phyloP scores from a whole-genome alignment of 2,113 vertebrate species.

The Grus americana region DNA sequence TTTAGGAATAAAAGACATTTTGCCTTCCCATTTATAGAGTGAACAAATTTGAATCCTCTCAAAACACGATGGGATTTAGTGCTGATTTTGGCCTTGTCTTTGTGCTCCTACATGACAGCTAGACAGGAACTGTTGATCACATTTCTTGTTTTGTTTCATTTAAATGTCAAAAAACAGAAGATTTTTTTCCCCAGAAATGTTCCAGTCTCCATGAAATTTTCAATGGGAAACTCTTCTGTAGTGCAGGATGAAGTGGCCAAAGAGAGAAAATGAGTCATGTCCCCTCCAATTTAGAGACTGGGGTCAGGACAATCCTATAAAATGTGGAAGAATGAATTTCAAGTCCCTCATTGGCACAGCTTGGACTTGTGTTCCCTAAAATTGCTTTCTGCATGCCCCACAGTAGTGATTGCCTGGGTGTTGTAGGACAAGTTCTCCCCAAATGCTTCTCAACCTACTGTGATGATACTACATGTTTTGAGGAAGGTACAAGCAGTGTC shows the following conservation, averaged over 20 bases:
- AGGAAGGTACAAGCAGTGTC: neutral
- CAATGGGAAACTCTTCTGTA: neutral
- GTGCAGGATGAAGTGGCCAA: neutral
- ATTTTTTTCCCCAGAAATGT: neutral
- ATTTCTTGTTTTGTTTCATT: neutral
- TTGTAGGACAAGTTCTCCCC: neutral
- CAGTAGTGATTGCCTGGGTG: neutral
- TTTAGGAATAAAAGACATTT: neutral
- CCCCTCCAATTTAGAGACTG: neutral
- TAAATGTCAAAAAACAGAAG: neutral
- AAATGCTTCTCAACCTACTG: neutral
- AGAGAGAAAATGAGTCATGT: slow-evolving; percentile 1
- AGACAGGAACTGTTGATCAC: neutral
- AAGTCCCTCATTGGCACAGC: neutral
- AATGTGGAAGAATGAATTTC: neutral
- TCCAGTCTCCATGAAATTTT: neutral
- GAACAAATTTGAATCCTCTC: neutral
- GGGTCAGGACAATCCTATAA: neutral
- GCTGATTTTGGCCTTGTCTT: neutral
- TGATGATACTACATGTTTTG: neutral
- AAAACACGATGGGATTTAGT: neutral
- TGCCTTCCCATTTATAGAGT: neutral
- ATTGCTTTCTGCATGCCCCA: neutral
- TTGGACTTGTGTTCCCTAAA: neutral
- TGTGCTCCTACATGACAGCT: neutral